Conservation (phyloP, 2,888 invertebrate genomes). For the Epinotia ramella region DNA sequence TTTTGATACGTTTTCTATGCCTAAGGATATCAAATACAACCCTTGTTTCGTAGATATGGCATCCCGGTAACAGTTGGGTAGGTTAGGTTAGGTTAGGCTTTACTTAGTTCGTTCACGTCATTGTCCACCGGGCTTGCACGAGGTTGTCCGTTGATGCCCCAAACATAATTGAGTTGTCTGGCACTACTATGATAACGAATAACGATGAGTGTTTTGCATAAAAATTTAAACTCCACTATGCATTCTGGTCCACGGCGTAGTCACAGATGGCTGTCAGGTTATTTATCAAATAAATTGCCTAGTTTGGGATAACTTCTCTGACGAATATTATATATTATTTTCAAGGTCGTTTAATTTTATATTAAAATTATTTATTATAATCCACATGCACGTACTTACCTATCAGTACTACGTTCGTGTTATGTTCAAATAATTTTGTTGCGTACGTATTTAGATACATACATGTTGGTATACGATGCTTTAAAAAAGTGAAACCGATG, state of each 20-base stretch:
- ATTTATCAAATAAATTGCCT: constrained; percentile 56
- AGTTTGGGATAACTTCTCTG: too few species aligned
- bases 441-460: constrained; percentile 3
- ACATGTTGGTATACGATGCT: background rate
- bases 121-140: too few species aligned
- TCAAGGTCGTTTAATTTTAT: too few species aligned
- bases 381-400: background rate
- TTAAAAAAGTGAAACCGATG: background rate
- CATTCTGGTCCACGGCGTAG: background rate
- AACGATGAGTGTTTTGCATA: too few species aligned
- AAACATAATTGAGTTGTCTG: too few species aligned
- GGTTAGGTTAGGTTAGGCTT: too few species aligned
- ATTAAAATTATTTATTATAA: too few species aligned
- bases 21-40: background rate
- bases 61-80: background rate
- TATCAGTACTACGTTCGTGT: background rate
- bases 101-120: too few species aligned
- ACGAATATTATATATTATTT: too few species aligned
- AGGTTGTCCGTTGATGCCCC: too few species aligned
- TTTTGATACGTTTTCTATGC: background rate
- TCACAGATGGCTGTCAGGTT: constrained; percentile 50
- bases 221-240: background rate
- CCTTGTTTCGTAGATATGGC: background rate
- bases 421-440: constrained; percentile 1
- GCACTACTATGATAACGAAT: too few species aligned